Percentiles rank a stretch among this genome's conserved stretches.
Evolutionary conservation across 2,113 vertebrate genomes (phyloP).

Genomic region (Cyanoderma ruficeps): DNA sequence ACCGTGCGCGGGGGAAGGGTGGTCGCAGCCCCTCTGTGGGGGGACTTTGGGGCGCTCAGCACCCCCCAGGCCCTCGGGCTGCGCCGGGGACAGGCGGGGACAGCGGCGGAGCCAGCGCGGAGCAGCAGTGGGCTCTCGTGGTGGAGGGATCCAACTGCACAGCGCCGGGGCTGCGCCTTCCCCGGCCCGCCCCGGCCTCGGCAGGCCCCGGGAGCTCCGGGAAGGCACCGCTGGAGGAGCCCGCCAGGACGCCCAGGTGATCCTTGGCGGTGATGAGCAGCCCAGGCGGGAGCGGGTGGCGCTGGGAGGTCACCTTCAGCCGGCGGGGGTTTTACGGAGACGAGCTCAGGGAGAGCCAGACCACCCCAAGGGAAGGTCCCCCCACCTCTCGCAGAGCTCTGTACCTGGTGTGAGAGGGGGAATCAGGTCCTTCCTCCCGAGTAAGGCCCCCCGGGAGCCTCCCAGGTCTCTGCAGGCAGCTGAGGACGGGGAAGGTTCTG

Average conservation of each 20-base stretch:
- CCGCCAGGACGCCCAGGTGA: fast-evolving
- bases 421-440: fast-evolving
- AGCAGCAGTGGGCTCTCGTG: conserved; percentile 40
- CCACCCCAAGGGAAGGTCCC: fast-evolving
- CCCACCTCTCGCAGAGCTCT: neutral
- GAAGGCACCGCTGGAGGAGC: neutral
- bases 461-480: neutral
- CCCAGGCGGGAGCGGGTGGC: neutral
- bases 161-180: no score
- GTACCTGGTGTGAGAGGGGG: neutral
- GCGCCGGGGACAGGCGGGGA: neutral
- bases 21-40: fast-evolving
- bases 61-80: neutral
- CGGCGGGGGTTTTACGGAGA: fast-evolving
- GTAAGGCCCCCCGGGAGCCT: neutral
- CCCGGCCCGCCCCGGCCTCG: neutral
- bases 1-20: fast-evolving
- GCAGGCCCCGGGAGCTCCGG: neutral
- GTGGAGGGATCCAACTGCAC: neutral
- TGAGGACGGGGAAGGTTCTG: neutral
- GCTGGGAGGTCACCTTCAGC: fast-evolving
- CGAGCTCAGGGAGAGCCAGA: neutral
- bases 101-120: neutral
- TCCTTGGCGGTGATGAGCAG: fast-evolving
- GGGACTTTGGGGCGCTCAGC: neutral